Conservation (phyloP, 2,888 invertebrate genomes). For the Cetonia aurata region DNA sequence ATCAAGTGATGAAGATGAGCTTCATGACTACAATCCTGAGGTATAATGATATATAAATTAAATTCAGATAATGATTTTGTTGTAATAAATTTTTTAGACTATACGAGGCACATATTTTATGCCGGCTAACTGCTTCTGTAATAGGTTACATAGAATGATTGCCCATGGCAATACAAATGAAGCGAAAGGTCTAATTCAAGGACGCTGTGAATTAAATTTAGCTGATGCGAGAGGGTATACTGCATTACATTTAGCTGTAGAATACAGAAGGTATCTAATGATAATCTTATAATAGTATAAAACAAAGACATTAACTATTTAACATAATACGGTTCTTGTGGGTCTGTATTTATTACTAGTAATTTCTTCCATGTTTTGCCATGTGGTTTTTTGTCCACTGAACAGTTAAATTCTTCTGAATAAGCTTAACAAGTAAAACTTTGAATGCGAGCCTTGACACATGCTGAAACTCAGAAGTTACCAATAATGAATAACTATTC, state of each 20-base stretch:
- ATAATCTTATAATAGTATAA: neutral
- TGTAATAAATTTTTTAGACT: neutral
- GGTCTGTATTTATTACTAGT: neutral
- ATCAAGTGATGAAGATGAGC: constrained; percentile 20
- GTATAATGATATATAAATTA: neutral
- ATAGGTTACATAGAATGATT: neutral
- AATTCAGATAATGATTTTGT: neutral
- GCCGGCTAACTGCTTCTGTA: constrained; percentile 6
- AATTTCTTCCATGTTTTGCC: neutral
- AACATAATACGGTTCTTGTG: neutral
- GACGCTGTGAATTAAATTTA: constrained; percentile 28
- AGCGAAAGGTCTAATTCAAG: neutral
- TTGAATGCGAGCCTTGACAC: no score
- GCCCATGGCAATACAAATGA: neutral
- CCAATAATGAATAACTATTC: neutral
- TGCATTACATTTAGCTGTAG: constrained; percentile 32
- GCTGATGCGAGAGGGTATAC: constrained; percentile 19
- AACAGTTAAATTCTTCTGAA: neutral
- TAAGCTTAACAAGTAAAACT: no score
- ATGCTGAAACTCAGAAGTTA: neutral
- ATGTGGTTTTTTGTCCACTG: neutral
- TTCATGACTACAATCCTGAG: constrained; percentile 30
- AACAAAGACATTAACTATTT: neutral
- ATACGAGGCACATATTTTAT: constrained; percentile 18
- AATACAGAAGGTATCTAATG: constrained; percentile 17